phyloP scores from a whole-genome alignment of 2,888 invertebrate species.

The Schizotus pectinicornis region DNA sequence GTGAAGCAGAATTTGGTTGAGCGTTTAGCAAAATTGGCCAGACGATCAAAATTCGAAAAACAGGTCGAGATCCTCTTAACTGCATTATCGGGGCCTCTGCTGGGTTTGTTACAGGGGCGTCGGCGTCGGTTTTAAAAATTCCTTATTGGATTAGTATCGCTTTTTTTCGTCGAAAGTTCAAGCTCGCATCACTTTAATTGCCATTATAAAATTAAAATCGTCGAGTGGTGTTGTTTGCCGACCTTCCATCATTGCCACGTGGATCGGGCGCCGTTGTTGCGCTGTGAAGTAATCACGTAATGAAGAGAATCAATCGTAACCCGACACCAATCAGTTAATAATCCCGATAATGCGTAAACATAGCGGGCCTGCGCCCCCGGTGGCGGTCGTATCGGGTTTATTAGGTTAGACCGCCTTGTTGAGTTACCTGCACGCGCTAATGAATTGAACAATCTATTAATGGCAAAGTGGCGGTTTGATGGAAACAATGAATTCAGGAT shows the following conservation, averaged over 20 bases:
- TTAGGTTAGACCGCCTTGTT: constrained; percentile 47
- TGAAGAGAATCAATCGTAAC: constrained; percentile 53
- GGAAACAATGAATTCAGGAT: no score
- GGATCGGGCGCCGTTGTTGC: background rate
- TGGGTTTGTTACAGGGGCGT: background rate
- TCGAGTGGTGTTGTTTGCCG: constrained; percentile 27
- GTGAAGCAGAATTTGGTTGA: no score
- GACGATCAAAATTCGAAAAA: no score
- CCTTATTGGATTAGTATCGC: constrained; percentile 18
- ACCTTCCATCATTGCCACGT: constrained; percentile 28
- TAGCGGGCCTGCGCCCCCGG: constrained; percentile 34
- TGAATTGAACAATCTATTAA: constrained; percentile 51
- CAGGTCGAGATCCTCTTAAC: no score
- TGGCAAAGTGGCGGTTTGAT: constrained; percentile 28
- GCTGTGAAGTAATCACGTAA: constrained; percentile 49
- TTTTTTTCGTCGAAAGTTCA: constrained; percentile 15
- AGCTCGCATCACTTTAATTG: constrained; percentile 26
- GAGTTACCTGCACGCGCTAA: constrained; percentile 46
- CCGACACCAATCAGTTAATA: constrained; percentile 56
- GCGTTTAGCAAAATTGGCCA: no score
- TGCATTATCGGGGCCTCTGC: background rate
- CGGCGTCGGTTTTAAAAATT: constrained; percentile 4
- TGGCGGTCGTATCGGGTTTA: constrained; percentile 38
- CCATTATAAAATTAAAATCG: constrained; percentile 30
- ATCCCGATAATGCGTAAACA: constrained; percentile 52